A percentile compares a stretch with the other conserved stretches of the same genome.
Evolutionary conservation across 2,797 vertebrate species (phyloP).

Genomic region (Pampus argenteus): DNA sequence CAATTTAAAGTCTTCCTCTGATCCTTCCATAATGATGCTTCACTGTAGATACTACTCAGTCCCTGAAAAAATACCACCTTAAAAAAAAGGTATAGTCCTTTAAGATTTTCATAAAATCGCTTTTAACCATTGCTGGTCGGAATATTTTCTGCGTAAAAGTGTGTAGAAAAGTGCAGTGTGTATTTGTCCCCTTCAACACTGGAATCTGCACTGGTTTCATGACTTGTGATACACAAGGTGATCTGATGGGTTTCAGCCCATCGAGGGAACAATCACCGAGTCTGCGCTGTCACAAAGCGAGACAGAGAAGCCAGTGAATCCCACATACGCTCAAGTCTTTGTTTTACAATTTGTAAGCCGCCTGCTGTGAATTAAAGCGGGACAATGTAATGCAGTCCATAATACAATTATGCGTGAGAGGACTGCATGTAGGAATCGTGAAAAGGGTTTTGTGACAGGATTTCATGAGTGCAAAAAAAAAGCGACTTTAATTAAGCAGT

Average conservation of each 20-base stretch:
- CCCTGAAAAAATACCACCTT: background rate
- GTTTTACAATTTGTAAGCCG: constrained; percentile 68
- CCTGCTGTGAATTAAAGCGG: constrained; percentile 69
- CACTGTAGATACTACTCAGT: background rate
- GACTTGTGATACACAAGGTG: constrained; percentile 8
- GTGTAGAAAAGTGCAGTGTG: background rate
- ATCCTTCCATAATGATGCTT: background rate
- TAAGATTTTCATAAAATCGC: too few species aligned
- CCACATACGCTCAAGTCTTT: constrained; percentile 58
- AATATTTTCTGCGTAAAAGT: background rate
- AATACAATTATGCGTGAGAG: constrained; percentile 81
- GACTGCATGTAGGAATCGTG: constrained; percentile 71
- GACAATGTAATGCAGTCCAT: constrained; percentile 73
- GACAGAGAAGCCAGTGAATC: constrained; percentile 50
- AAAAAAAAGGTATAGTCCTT: background rate
- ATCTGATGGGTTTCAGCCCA: constrained; percentile 56
- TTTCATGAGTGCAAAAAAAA: constrained; percentile 64
- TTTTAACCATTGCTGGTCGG: too few species aligned
- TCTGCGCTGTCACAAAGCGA: constrained; percentile 40
- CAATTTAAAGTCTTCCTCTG: background rate
- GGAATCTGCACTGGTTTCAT: background rate
- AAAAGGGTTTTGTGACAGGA: constrained; percentile 70
- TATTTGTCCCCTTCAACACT: background rate
- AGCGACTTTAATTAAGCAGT: constrained; percentile 75
- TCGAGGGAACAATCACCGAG: constrained; percentile 59